Base-by-base conservation (phyloP, 2,113 vertebrate species). In the Odontesthes bonariensis region DNA sequence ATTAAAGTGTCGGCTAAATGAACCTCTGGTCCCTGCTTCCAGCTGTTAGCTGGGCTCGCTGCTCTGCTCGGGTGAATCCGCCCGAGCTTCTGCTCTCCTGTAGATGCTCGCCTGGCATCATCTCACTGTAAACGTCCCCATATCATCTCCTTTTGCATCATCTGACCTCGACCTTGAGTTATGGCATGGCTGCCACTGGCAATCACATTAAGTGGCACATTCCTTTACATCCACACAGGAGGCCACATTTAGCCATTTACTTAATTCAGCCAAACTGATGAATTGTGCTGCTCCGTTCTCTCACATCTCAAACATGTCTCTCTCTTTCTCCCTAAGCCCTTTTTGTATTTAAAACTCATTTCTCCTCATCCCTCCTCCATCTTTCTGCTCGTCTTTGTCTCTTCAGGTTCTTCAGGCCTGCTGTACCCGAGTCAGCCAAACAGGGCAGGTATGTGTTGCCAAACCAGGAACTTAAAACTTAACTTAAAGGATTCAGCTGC, bases 181-280 rank as follows among this genome's bases (percentile, higher is more conserved):
- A 91, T 85, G 83, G 84, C 61, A 51, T 42, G 53, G 57, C 80
- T 57, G 83, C 82, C 75, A 71, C 85, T 72, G 81, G 86, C 89
- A 91, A 91, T 93, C 88, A 92, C 80, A 92, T 88, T 92, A 89
- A 91, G 87, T 91, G 88, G 82, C 23, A 76, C 67, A 81, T 86
- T 83, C 79, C 88, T 82, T 88, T 81, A 82, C 86, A 83, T 91
- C 87, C 79, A 70, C 70, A 82, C 74, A 73, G 79, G 81, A 73
- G 73, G 82, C 47, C 81, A 87, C 77, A 58, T 76, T 87, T 84
- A 70, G 80, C 86, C 91, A 91, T 92, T 88, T 89, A 58, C 77
- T 83, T 91, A 91, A 91, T 93, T 91, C 86, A 89, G 74, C 81
- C 72, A 79, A 78, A 83, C 90, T 86, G 86, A 90, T 88, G 77